Evolutionary conservation across 2,888 invertebrate species (phyloP).

Genomic region (Polyploca ridens): DNA sequence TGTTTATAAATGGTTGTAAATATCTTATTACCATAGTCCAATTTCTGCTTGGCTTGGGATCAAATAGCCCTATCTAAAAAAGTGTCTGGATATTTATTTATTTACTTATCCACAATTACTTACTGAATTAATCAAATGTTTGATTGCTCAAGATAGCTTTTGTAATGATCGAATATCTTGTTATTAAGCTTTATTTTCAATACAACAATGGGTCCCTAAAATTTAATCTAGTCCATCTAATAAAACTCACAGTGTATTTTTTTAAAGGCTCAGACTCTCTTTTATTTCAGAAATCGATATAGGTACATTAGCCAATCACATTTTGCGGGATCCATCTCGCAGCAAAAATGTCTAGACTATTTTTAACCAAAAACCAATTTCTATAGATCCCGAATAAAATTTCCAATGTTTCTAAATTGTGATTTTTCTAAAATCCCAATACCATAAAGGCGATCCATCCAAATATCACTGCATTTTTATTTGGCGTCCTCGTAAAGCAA

Average conservation of each 20-base stretch:
- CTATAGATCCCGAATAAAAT: slow-evolving; percentile 38
- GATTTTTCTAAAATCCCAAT: slow-evolving; percentile 31
- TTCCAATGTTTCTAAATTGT: slow-evolving; percentile 42
- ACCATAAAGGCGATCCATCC: slow-evolving; percentile 7
- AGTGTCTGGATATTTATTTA: too few species aligned
- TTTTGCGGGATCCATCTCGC: slow-evolving; percentile 7
- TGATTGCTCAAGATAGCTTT: too few species aligned
- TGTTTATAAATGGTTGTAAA: too few species aligned
- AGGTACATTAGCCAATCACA: slow-evolving; percentile 5
- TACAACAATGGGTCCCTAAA: background rate
- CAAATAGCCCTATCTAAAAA: too few species aligned
- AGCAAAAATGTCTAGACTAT: slow-evolving; percentile 22
- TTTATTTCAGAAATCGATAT: background rate
- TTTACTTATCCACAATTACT: too few species aligned
- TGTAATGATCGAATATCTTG: too few species aligned
- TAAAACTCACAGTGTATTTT: background rate
- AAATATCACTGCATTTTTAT: slow-evolving; percentile 4
- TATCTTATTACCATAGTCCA: too few species aligned
- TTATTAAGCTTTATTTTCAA: background rate
- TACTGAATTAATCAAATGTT: too few species aligned
- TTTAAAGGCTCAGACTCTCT: background rate
- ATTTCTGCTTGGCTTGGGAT: too few species aligned
- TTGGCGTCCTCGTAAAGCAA: background rate
- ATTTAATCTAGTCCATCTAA: background rate
- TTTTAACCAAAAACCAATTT: slow-evolving; percentile 34